Base-by-base conservation (phyloP, 2,888 invertebrate genomes). In the Dilophus febrilis region DNA sequence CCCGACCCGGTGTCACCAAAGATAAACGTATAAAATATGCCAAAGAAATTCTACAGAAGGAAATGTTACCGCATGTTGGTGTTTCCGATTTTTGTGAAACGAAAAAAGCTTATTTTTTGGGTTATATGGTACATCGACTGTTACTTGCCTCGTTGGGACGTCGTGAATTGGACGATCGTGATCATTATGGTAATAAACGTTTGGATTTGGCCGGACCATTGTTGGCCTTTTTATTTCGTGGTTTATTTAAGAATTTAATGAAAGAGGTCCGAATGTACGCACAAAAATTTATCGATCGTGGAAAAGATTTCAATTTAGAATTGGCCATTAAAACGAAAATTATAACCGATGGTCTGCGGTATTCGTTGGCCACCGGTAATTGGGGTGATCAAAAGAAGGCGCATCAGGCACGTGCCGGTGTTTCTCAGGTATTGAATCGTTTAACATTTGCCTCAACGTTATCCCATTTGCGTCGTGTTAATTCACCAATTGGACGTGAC, bases 341-440 rank as follows among this genome's bases (percentile, higher is more conserved):
- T 41, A 97, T 99, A 44, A 97, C 98, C 1, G 95, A 98, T 59
- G 98, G 98, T 26, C 66, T 99, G 40, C 73, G 94, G 50, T 99
- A 99, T 58, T 98, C 98, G 0, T 69, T 99, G 51, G 98, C 98
- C 49, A 99, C 98, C 27, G 98, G 98, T 29, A 99, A 99, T 64
- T 99, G 98, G 98, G 98, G 98, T 36, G 98, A 99, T 60, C 98
- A 99, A 65, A 99, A 98, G 64, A 99, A 98, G 60, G 98, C 98
- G 41, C 97, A 98, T 76, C 92, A 94, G 65, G 95, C 64, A 3
- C 53, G 63, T 42, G 64, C 64, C 31, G 63, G 63, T 10, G 63
- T 63, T 32, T 63, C 63, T 10, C 45, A 48, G 42, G 97, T 98
- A 64, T 82, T 99, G 63, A 99, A 99, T 60, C 72, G 98, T 50